Evolutionary conservation across 2,797 vertebrate species (phyloP).

Genomic region (Phoeniculus purpureus): DNA sequence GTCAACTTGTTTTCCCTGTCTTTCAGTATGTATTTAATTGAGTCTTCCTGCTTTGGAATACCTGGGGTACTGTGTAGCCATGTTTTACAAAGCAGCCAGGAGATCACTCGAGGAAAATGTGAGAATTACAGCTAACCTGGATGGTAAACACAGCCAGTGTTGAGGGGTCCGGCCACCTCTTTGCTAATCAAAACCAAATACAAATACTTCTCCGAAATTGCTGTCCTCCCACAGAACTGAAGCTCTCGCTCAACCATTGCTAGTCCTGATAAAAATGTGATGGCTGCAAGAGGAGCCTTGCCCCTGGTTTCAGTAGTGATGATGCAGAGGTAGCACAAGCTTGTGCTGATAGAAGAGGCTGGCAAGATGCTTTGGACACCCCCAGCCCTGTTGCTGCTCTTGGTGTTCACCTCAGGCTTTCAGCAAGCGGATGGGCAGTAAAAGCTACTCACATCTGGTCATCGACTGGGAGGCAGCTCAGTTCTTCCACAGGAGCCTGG

Average conservation of each 20-base stretch:
- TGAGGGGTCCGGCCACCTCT: background rate
- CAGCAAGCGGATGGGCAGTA: background rate
- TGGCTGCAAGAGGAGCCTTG: accelerated
- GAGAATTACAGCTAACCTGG: background rate
- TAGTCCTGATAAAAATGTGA: background rate
- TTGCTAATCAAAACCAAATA: background rate
- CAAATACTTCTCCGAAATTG: background rate
- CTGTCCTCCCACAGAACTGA: background rate
- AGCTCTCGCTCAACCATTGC: background rate
- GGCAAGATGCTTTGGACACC: background rate
- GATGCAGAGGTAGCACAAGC: background rate
- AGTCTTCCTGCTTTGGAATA: background rate
- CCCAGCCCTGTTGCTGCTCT: background rate
- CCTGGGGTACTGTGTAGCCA: background rate
- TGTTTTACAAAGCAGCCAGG: background rate
- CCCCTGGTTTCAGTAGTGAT: accelerated
- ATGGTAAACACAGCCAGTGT: background rate
- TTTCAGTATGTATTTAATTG: background rate
- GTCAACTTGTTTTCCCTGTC: background rate
- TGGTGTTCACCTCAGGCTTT: background rate
- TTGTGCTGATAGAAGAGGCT: accelerated
- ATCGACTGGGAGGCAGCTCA: background rate
- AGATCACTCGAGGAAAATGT: background rate
- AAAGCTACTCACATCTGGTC: background rate
- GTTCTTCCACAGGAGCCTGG: background rate